Percentiles rank a stretch among this genome's conserved stretches.
Conservation (phyloP, 2,113 vertebrate genomes). For the Gavia stellata region DNA sequence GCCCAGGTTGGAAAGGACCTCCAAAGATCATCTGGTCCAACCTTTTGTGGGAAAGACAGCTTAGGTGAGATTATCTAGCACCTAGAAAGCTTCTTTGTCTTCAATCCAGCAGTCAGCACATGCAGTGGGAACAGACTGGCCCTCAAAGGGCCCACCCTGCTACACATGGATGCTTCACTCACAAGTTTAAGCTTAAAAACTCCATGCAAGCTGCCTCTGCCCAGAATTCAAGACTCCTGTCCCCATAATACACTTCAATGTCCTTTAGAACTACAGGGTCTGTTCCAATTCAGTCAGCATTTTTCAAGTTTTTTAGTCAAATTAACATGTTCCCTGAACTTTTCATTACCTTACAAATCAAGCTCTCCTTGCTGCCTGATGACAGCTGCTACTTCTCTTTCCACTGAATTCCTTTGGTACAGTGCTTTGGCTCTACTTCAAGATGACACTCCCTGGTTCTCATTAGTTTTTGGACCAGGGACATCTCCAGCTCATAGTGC, state of each 20-base stretch:
- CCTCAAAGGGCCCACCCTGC: neutral
- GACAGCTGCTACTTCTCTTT: neutral
- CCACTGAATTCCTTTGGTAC: neutral
- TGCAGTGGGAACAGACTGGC: neutral
- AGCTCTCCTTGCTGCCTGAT: neutral
- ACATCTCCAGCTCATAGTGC: neutral
- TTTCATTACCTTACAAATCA: neutral
- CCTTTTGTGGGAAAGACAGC: neutral
- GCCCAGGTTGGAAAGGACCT: neutral
- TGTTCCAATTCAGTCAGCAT: neutral
- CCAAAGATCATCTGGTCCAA: neutral
- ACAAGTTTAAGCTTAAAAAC: neutral
- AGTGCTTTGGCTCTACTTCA: neutral
- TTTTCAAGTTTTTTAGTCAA: neutral
- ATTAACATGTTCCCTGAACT: neutral
- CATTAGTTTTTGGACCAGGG: neutral
- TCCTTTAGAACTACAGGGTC: neutral
- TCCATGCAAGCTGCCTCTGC: neutral
- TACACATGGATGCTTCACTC: neutral
- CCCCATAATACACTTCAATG: neutral
- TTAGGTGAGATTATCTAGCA: neutral
- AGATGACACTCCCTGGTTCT: neutral
- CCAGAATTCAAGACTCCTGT: neutral
- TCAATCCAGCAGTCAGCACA: neutral
- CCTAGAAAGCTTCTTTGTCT: neutral